phyloP scores from a whole-genome alignment of 2,113 vertebrate species.

The Aldabrachelys gigantea region DNA sequence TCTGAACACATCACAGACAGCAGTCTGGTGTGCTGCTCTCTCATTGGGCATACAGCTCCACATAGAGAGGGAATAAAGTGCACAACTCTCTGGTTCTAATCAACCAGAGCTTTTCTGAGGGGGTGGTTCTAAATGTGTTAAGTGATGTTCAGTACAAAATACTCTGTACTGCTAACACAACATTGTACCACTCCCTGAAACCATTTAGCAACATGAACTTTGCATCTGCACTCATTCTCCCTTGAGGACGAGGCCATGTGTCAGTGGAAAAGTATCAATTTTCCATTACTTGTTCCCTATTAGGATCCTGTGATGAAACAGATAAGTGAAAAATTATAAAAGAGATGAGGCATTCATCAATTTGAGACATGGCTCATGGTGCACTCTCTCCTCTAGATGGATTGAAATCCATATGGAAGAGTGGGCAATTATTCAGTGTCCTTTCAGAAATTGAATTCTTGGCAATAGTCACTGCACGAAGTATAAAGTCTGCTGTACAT shows the following conservation, averaged over 20 bases:
- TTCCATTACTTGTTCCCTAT: background rate
- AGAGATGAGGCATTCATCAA: background rate
- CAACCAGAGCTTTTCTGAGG: background rate
- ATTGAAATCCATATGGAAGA: background rate
- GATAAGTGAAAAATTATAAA: background rate
- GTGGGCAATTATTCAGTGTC: background rate
- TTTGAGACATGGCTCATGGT: background rate
- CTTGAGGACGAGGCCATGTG: background rate
- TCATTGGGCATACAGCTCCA: background rate
- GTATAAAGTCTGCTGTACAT: background rate
- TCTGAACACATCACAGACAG: background rate
- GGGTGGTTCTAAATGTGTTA: background rate
- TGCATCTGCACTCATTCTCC: background rate
- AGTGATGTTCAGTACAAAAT: background rate
- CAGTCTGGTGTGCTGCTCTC: background rate
- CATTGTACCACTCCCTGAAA: background rate
- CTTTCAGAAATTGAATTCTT: background rate
- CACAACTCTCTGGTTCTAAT: background rate
- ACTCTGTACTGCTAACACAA: background rate
- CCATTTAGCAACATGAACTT: background rate
- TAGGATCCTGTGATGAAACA: background rate
- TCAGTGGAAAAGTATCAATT: fast-evolving
- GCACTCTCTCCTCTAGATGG: background rate
- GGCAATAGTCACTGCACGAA: background rate
- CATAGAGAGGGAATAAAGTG: background rate